A percentile compares a stretch with the other conserved stretches of the same genome.
phyloP scores from a whole-genome alignment of 92 coral and sea anemone genomes.

The Epizoanthus illoricatus region DNA sequence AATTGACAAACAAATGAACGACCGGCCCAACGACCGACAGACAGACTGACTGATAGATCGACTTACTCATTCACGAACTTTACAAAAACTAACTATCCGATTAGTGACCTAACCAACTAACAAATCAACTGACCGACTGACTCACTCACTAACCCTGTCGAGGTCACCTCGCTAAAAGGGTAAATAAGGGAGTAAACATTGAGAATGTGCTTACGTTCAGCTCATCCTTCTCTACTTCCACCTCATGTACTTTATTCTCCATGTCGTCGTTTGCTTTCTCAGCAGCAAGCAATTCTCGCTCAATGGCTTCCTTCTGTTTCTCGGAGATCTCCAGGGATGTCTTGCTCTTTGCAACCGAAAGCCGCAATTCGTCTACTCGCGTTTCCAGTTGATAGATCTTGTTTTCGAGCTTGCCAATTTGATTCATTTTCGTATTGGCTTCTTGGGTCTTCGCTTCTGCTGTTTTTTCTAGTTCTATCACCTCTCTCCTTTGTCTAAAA shows the following conservation, averaged over 20 bases:
- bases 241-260: slow-evolving; percentile 47
- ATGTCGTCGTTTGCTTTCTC: slow-evolving; percentile 58
- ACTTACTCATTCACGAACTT: neutral
- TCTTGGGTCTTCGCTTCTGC: slow-evolving; percentile 38
- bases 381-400: slow-evolving; percentile 54
- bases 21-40: neutral
- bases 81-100: neutral
- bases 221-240: slow-evolving; percentile 52
- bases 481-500: slow-evolving; percentile 34
- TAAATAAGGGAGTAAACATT: too few relatives aligned
- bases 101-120: neutral
- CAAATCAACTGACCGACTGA: neutral
- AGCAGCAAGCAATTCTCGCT: slow-evolving; percentile 51
- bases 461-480: slow-evolving; percentile 33
- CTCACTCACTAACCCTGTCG: neutral
- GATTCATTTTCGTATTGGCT: slow-evolving; percentile 54
- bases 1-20: neutral
- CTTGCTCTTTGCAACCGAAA: slow-evolving; percentile 53
- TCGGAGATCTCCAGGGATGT: slow-evolving; percentile 59
- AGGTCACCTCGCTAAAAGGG: too few relatives aligned
- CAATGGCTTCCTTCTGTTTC: slow-evolving; percentile 58
- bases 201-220: slow-evolving; percentile 20
- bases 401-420: slow-evolving; percentile 63
- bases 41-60: neutral
- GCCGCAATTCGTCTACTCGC: slow-evolving; percentile 63